Evolutionary conservation across 1,140 invertebrate species (phyloP), one percentile per base, ranked within the genome.

Genomic region (Gonatopus flavifemur): DNA sequence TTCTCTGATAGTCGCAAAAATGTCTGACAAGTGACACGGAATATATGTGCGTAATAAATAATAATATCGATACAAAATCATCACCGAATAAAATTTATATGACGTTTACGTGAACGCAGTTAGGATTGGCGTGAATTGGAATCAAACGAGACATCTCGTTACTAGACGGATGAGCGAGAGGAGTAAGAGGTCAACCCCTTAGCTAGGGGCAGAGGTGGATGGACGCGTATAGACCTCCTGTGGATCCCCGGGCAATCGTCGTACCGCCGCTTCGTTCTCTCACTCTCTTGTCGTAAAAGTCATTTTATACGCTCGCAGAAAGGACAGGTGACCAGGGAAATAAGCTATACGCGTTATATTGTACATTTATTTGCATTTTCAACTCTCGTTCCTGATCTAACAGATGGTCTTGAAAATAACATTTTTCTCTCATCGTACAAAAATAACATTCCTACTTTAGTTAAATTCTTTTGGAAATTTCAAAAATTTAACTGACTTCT

Each of bases 81-180:
- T 51, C 67, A 64, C 55, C 64, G 69, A 69, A 73, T 73, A 67
- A 71, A 75, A 74, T 74, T 75, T 75, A 74, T 60, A 67, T 62
- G 71, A 73, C 69, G 67, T 75, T 75, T 72, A 72, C 66, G 58
- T 56, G n/a, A n/a, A 72, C 70, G 67, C 67, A 59, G 38, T 62
- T 60, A 55, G 67, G 67, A 71, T 71, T 60, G 67, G 69, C 64
- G 68, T 74, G 67, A 66, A 63, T 44, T 56, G 59, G 62, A 74
- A 74, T 74, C 64, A 69, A 67, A 67, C 62, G 67, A 70, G 68
- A 72, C 68, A 71, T 62, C 66, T 66, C 66, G 67, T 70, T 66
- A 64, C 55, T n/a, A n/a, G n/a, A n/a, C n/a, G n/a, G n/a, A n/a
- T n/a, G n/a, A n/a, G n/a, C n/a, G n/a, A n/a, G n/a, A n/a, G n/a